These are phyloP conservation scores for Trichechus manatus DNA, from an alignment of 2,113 vertebrate genomes.

Conservation along the genomic window DNA sequence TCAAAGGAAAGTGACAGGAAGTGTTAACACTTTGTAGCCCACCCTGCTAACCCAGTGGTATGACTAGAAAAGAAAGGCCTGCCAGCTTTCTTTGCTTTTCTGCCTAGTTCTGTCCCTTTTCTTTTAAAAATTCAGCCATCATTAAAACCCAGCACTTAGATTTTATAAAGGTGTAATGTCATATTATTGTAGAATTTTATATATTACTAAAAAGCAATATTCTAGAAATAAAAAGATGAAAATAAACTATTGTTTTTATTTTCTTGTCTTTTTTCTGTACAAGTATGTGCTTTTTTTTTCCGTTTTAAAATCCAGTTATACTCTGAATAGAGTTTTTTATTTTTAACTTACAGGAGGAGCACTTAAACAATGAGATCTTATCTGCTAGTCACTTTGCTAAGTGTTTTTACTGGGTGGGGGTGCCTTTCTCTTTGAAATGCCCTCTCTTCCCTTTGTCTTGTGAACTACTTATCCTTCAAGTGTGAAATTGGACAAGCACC, in stretches of 20 bases:
- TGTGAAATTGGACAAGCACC: slow-evolving; percentile 43
- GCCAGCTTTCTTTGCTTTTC: background rate
- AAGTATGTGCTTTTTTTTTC: slow-evolving; percentile 1
- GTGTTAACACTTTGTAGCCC: slow-evolving; percentile 16
- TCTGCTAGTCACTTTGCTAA: background rate
- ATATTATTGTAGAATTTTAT: slow-evolving; percentile 37
- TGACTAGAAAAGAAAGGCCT: background rate
- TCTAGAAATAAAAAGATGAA: background rate
- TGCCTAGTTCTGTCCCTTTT: background rate
- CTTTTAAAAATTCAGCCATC: background rate
- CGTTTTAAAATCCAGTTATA: background rate
- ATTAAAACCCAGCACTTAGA: slow-evolving; percentile 6
- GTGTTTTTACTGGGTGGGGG: background rate
- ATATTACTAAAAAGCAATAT: slow-evolving; percentile 44
- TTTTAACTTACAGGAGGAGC: background rate
- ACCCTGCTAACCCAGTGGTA: background rate
- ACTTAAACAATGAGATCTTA: background rate
- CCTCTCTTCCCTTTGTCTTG: background rate
- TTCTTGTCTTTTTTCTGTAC: background rate
- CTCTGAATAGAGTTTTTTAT: background rate
- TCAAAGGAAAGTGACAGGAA: slow-evolving; percentile 28
- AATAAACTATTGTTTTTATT: slow-evolving; percentile 24
- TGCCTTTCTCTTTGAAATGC: slow-evolving; percentile 44
- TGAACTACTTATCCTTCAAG: slow-evolving; percentile 42
- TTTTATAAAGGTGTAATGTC: slow-evolving; percentile 1